Evolutionary conservation across 2,888 invertebrate species (phyloP), one percentile per base, ranked within the genome.

Genomic region (Drosophila melanosoma): DNA sequence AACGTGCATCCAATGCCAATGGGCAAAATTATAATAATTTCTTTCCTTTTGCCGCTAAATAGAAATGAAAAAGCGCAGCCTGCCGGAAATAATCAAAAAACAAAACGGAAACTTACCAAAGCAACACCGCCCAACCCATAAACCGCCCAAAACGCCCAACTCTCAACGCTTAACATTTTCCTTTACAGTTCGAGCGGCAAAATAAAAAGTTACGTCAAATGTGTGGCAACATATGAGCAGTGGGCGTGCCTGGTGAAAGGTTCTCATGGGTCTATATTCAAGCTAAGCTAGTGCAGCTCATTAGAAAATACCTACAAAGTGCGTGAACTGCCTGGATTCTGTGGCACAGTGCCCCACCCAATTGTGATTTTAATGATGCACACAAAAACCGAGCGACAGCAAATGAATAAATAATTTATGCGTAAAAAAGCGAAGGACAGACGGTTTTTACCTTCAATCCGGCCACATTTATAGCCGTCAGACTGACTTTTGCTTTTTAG

Each of bases 351-450:
- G 23, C 23, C 36, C 17, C 35, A 35, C 33, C 32, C 63, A 56
- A 65, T 59, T 38, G 66, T 78, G 79, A 78, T 83, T 89, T 83
- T 86, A 88, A 86, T 83, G 86, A 75, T 79, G 69, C 71, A 79
- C 69, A 82, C 68, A 74, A 89, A 87, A 81, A 67, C 35, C 58
- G 52, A 74, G 70, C 76, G 88, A 89, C 83, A 75, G 68, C 79
- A 88, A 90, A 90, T 88, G 90, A 87, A 87, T 87, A 88, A 86
- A 90, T 87, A 76, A 89, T 86, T 89, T 86, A 88, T 88, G 81
- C 82, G 71, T 67, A 52, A 81, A 66, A 73, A 26, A n/a, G 1
- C 68, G 61, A 67, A 45, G 45, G 15, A 35, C 62, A 69, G 70
- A 74, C 61, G 68, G 64, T 52, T 33, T 38, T 29, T 35, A n/a